Evolutionary conservation across 2,113 vertebrate species (phyloP).

Genomic region (Dicentrarchus labrax): DNA sequence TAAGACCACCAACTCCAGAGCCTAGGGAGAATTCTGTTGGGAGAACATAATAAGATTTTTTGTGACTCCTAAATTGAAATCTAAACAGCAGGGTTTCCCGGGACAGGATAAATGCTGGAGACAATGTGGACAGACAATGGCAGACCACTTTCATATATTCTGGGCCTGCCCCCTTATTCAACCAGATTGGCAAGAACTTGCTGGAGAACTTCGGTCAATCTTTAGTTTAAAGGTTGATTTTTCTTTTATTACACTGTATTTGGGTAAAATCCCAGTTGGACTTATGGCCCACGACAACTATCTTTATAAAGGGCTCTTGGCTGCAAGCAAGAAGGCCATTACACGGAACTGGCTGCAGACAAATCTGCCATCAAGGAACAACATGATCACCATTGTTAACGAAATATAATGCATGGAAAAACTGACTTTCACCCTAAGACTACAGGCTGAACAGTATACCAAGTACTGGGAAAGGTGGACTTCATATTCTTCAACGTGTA

Average conservation of each 20-base stretch:
- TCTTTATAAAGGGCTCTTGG: not conserved
- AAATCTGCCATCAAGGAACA: not conserved
- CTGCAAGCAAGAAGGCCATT: not conserved
- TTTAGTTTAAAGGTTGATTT: not conserved
- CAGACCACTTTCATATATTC: not conserved
- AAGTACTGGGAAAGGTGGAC: too few species aligned
- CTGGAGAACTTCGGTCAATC: not conserved
- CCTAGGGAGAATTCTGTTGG: not conserved
- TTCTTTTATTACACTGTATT: not conserved
- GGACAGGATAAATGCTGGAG: not conserved
- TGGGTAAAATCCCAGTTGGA: not conserved
- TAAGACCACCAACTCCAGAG: not conserved
- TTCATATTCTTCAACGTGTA: too few species aligned
- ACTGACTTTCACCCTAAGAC: not conserved
- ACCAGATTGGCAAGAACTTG: not conserved
- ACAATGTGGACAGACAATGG: not conserved
- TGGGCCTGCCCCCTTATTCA: not conserved
- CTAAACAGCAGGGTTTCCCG: not conserved
- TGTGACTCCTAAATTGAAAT: slow-evolving; percentile 8
- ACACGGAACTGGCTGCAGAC: not conserved
- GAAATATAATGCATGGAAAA: not conserved
- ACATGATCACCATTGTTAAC: not conserved
- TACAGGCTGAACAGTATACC: not conserved
- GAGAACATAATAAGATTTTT: not conserved
- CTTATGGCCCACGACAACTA: not conserved